A percentile compares a stretch with the other conserved stretches of the same genome.
These are phyloP conservation scores for Cavia aperea DNA, from an alignment of 2,113 vertebrate species.

Conservation along the genomic window DNA sequence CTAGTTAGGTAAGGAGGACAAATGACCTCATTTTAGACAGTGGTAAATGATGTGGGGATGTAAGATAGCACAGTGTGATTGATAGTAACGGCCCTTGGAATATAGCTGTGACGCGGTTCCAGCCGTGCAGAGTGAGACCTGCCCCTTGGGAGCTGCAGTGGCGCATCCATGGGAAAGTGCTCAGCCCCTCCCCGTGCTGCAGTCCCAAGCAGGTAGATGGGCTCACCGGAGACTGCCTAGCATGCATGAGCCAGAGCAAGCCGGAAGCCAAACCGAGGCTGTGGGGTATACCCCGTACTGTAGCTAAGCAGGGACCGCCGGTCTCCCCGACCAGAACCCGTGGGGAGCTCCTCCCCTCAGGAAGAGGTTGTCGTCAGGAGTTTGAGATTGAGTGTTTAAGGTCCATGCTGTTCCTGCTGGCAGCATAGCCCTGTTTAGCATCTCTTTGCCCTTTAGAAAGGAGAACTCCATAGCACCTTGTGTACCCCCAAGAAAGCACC, in stretches of 20 bases:
- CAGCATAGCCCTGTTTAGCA: not conserved
- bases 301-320: too few species aligned
- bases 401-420: not conserved
- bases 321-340: rapidly evolving
- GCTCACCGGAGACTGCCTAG: not conserved
- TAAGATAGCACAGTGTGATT: rapidly evolving
- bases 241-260: not conserved
- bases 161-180: not conserved
- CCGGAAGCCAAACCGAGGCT: too few species aligned
- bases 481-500: not conserved
- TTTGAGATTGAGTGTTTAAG: not conserved
- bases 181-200: not conserved
- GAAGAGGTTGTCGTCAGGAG: too few species aligned
- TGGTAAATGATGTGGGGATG: not conserved
- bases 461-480: not conserved
- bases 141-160: not conserved
- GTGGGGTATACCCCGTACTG: too few species aligned
- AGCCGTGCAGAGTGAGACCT: not conserved
- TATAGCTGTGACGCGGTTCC: not conserved
- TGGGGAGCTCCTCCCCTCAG: too few species aligned
- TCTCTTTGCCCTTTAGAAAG: not conserved
- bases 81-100: not conserved
- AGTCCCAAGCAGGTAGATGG: not conserved
- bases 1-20: not conserved
- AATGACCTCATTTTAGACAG: not conserved